phyloP scores from a whole-genome alignment of 2,888 invertebrate genomes.

The Amphipyra tragopoginis region DNA sequence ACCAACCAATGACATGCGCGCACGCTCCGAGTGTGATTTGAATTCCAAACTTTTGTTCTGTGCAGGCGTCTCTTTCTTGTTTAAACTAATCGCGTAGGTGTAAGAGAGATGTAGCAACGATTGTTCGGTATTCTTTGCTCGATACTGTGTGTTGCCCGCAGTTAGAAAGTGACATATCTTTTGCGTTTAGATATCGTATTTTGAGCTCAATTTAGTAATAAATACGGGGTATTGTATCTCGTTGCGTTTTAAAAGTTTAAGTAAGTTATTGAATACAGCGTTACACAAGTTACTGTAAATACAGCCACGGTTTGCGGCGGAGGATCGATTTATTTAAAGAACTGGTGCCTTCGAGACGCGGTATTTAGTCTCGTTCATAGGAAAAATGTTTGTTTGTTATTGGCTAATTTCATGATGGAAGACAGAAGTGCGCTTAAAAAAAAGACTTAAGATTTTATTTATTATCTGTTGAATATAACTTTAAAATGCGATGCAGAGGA shows the following conservation, averaged over 20 bases:
- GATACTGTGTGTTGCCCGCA: slow-evolving; percentile 25
- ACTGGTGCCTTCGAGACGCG: slow-evolving; percentile 31
- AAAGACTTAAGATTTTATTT: neutral
- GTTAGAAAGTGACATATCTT: slow-evolving; percentile 42
- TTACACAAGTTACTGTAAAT: slow-evolving; percentile 60
- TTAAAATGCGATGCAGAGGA: too few relatives aligned
- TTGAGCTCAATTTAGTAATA: slow-evolving; percentile 33
- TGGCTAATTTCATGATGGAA: slow-evolving; percentile 8
- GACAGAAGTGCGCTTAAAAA: neutral
- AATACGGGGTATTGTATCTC: slow-evolving; percentile 40
- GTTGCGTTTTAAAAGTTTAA: slow-evolving; percentile 47
- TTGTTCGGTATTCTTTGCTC: slow-evolving; percentile 38
- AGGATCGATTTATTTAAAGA: slow-evolving; percentile 61
- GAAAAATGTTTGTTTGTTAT: slow-evolving; percentile 18
- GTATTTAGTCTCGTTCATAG: slow-evolving; percentile 19
- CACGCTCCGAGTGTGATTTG: slow-evolving; percentile 64
- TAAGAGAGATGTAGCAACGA: slow-evolving; percentile 54
- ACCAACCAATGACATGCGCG: slow-evolving; percentile 72
- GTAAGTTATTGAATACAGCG: slow-evolving; percentile 58
- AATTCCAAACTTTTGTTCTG: slow-evolving; percentile 56
- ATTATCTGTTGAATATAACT: too few relatives aligned
- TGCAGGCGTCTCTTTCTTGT: slow-evolving; percentile 61
- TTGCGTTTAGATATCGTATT: slow-evolving; percentile 30
- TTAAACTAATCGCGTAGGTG: slow-evolving; percentile 31
- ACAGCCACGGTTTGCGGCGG: slow-evolving; percentile 56